These are phyloP conservation scores for Drosophila mayri DNA, from an alignment of 1,140 invertebrate genomes.

Conservation along the genomic window DNA sequence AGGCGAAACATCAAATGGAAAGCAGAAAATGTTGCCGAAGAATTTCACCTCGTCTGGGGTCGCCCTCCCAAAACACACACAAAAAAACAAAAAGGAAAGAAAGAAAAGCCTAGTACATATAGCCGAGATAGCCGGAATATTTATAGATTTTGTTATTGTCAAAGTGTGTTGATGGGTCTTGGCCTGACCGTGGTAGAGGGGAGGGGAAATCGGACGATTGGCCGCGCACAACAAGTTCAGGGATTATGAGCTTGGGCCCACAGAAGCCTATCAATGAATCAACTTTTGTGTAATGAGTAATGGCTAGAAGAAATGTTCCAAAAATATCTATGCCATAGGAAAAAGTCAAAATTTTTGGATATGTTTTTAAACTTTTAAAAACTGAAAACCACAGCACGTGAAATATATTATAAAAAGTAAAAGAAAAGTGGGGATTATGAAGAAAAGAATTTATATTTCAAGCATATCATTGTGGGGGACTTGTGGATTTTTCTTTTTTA, in stretches of 20 bases:
- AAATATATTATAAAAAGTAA: conserved; percentile 2
- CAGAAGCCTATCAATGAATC: conserved; percentile 42
- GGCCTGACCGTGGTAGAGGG: background rate
- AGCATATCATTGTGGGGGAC: background rate
- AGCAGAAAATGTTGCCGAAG: conserved; percentile 63
- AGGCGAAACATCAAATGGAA: conserved; percentile 63
- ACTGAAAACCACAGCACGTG: background rate
- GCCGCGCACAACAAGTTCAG: conserved; percentile 42
- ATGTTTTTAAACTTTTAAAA: background rate
- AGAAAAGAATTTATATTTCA: background rate
- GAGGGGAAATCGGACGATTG: conserved; percentile 7
- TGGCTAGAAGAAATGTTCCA: background rate
- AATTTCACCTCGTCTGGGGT: conserved; percentile 79
- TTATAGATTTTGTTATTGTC: conserved; percentile 76
- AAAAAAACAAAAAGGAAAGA: background rate
- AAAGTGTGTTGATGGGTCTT: conserved; percentile 48
- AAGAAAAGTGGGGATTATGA: background rate
- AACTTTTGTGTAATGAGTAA: conserved; percentile 36
- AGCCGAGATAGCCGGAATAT: conserved; percentile 47
- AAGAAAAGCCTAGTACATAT: conserved; percentile 16
- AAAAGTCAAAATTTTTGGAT: background rate
- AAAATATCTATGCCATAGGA: background rate
- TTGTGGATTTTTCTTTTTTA: background rate
- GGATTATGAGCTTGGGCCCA: conserved; percentile 40
- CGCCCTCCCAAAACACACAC: conserved; percentile 47